These are phyloP conservation scores for Eupithecia tripunctaria DNA, from an alignment of 2,888 invertebrate genomes.

Conservation along the genomic window DNA sequence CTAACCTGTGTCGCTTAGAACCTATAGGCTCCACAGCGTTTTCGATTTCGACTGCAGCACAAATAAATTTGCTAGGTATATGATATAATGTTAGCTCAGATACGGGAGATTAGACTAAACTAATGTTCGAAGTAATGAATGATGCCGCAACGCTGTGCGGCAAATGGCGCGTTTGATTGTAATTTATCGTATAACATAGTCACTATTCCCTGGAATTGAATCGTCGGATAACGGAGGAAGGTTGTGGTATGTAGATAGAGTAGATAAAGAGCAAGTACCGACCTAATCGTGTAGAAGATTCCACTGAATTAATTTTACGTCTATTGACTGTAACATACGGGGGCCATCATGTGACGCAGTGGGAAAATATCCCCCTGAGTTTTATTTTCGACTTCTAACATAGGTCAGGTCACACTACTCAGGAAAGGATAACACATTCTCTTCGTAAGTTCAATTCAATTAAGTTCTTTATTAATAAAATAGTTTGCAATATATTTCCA, in stretches of 20 bases:
- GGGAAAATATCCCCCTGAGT: not conserved
- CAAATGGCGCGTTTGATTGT: slow-evolving; percentile 43
- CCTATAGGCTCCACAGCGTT: not conserved
- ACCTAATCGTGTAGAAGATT: not conserved
- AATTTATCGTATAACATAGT: slow-evolving; percentile 38
- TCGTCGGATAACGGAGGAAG: not conserved
- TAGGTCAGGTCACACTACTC: too few relatives aligned
- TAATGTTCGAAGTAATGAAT: slow-evolving; percentile 27
- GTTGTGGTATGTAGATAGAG: not conserved
- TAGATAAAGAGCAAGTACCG: not conserved
- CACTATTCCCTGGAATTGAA: slow-evolving; percentile 3
- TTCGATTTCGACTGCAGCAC: not conserved
- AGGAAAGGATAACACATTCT: too few relatives aligned
- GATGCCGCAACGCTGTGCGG: slow-evolving; percentile 14
- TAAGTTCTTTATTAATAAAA: too few relatives aligned
- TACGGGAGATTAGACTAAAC: slow-evolving; percentile 21
- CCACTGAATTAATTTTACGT: not conserved
- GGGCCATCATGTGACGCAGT: not conserved
- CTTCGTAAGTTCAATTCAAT: not conserved
- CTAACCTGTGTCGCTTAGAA: not conserved
- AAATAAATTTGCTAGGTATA: not conserved
- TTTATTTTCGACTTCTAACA: not conserved
- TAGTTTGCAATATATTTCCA: too few relatives aligned
- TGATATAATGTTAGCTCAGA: not conserved
- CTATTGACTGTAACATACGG: not conserved